Evolutionary conservation across 92 coral and sea anemone species (phyloP).

Genomic region (Siderastrea radians): DNA sequence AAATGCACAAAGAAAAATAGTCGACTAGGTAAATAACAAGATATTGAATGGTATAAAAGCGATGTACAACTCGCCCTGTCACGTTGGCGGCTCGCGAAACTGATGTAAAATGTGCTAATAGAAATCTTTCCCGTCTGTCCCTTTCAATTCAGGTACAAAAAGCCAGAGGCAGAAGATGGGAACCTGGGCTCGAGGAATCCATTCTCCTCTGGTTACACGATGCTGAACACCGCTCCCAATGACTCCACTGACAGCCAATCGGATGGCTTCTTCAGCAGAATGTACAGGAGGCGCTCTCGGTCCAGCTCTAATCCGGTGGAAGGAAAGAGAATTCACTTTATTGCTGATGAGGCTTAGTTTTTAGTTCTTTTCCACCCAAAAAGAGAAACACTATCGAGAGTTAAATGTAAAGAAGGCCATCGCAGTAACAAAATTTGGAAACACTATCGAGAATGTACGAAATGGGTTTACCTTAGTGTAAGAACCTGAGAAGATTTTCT

Average conservation of each 20-base stretch:
- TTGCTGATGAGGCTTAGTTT: constrained; percentile 57
- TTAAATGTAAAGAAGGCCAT: background rate
- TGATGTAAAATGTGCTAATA: no score
- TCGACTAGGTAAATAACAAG: no score
- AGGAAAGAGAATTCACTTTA: constrained; percentile 12
- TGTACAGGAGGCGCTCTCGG: constrained; percentile 42
- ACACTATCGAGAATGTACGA: no score
- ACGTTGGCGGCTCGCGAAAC: no score
- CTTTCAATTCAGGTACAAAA: constrained; percentile 71
- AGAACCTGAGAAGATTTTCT: no score
- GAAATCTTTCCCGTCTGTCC: background rate
- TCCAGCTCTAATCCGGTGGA: constrained; percentile 35
- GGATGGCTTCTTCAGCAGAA: constrained; percentile 35
- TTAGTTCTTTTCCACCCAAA: background rate
- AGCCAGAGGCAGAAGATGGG: constrained; percentile 87
- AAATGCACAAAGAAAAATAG: no score
- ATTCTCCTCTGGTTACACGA: constrained; percentile 79
- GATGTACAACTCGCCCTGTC: no score
- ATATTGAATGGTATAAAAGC: no score
- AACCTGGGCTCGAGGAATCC: constrained; percentile 78
- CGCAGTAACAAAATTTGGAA: background rate
- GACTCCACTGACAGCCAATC: constrained; percentile 48
- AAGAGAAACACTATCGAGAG: background rate
- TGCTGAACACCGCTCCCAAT: constrained; percentile 61
- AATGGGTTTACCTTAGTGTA: no score